Evolutionary conservation across 1,140 invertebrate genomes (phyloP), one percentile per base, ranked within the genome.

Genomic region (Drosophila bipectinata): DNA sequence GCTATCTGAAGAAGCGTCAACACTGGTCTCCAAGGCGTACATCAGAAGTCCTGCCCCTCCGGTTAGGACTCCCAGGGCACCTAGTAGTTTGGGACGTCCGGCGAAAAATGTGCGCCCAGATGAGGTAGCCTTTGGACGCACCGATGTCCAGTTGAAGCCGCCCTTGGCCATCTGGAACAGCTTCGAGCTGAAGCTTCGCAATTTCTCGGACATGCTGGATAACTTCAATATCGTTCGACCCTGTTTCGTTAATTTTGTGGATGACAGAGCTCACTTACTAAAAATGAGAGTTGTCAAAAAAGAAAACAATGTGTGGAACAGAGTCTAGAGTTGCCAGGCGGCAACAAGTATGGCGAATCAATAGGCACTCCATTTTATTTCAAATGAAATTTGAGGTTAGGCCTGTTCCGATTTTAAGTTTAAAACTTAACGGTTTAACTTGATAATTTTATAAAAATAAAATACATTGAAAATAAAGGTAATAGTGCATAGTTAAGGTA

Each of bases 1-100:
- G 74, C 95, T 94, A 28, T 96, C 90, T 32, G 95, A 95, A 0
- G 93, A 94, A 8, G 98, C 98, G 80, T 96, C 94, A 28, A 99
- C 95, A 1, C 97, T 97, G 73, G 95, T 94, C 87, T 99, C 97
- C 59, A 99, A 92, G 21, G 97, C 96, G 92, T 96, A 96, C 41
- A 97, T 93, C 41, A 98, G 90, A 7, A 96, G 95, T 57, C 96
- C 96, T 4, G 96, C 94, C 59, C 96, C 95, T 32, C 96, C 96
- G 32, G 95, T 94, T n/a, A 96, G 91, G 21, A 96, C 93, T 44
- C 97, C 97, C 39, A 82, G 21, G 5, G 66, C 56, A 1, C 44
- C 10, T 14, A 67, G n/a, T 3, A 72, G 10, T 24, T 71, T 81
- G 10, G 51, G 51, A 4, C 57, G 47, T 28, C n/a, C 4, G 4